Percentiles rank a stretch among this genome's conserved stretches.
Conservation (phyloP, 2,888 invertebrate species). For the Polymixis flavicincta region DNA sequence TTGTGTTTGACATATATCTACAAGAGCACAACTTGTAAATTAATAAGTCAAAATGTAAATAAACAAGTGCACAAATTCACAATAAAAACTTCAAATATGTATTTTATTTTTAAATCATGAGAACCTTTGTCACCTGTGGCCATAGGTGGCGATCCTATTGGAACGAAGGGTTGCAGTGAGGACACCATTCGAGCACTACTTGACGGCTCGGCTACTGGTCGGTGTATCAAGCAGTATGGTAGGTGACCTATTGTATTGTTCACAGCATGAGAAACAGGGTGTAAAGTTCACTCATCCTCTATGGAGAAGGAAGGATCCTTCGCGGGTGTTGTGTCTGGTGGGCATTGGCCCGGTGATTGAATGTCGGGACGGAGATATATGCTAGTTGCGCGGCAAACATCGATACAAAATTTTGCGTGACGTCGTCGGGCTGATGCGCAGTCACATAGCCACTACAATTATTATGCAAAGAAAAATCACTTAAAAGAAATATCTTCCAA, state of each 20-base stretch:
- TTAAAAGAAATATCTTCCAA: not conserved
- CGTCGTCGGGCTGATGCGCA: too few relatives aligned
- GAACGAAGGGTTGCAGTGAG: not conserved
- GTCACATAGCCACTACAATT: too few relatives aligned
- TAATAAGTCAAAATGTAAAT: not conserved
- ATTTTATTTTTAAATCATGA: not conserved
- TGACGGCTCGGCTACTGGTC: not conserved
- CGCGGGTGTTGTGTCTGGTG: too few relatives aligned
- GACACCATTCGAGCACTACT: not conserved
- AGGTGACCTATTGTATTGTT: not conserved
- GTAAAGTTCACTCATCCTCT: too few relatives aligned
- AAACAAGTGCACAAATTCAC: not conserved
- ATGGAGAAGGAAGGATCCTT: too few relatives aligned
- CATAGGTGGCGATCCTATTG: not conserved
- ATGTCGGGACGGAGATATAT: too few relatives aligned
- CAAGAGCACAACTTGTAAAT: not conserved
- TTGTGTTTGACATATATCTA: not conserved
- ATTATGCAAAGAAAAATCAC: not conserved
- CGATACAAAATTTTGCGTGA: too few relatives aligned
- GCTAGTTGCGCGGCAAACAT: too few relatives aligned
- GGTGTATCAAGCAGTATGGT: not conserved
- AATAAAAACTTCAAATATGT: not conserved
- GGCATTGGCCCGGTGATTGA: too few relatives aligned
- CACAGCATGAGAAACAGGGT: not conserved
- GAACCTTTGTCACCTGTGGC: not conserved